Evolutionary conservation across 2,888 invertebrate species (phyloP), one percentile per base, ranked within the genome.

Genomic region (Catocala fraxini): DNA sequence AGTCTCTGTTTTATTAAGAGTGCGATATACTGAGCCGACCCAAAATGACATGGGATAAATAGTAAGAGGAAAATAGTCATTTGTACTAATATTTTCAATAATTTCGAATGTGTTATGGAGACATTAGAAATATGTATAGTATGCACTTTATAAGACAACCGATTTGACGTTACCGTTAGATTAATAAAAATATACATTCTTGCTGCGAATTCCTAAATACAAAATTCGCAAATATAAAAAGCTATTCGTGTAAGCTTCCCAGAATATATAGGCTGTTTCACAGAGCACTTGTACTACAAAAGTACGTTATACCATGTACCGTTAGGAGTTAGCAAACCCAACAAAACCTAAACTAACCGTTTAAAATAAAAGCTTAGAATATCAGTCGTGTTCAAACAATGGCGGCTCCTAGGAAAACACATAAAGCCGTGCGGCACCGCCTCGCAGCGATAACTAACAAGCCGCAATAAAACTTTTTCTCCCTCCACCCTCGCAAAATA

Each of bases 361-460:
- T 55, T 33, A 46, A 61, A 60, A 76, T 68, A 73, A 65, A 59
- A 63, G 51, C 63, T 71, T 60, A 66, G 41, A 68, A 60, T 64
- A 62, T 62, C 54, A 46, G 46, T 43, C 49, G 41, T 13, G 45
- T 12, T 56, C 45, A 59, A 43, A 71, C 66, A 73, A 59, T 61
- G 51, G 64, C 12, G 25, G 59, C n/a, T 70, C 63, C 64, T 71
- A 73, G 62, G 35, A 63, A 75, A 75, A 75, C 65, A 69, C 59
- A 68, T 67, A 67, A 72, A 77, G 62, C 55, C 51, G 15, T 43
- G 59, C 52, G 42, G 42, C 49, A 57, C 53, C 51, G 63, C 56
- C 63, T 56, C 60, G 39, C 56, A 54, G 66, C 62, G 76, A 71
- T 75, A 74, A 72, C 77, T 76, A 72, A 76, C 69, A 69, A 63